Conservation (phyloP, 2,888 invertebrate species). For the Tridacna crocea region DNA sequence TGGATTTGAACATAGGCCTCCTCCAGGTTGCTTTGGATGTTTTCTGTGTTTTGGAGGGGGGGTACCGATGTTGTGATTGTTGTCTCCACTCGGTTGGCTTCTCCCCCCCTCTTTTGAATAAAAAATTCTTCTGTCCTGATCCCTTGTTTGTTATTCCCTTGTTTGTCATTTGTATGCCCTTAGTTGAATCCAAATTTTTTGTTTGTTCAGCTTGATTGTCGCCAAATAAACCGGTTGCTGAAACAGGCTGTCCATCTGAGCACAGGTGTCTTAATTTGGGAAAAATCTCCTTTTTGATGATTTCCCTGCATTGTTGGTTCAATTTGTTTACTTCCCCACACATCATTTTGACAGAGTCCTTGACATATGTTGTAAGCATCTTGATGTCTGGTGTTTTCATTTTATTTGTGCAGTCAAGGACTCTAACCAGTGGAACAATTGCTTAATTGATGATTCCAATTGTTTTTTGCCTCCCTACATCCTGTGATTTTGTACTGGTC, state of each 20-base stretch:
- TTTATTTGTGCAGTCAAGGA: neutral
- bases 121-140: neutral
- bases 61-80: neutral
- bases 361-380: neutral
- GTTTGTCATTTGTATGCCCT: neutral
- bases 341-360: neutral
- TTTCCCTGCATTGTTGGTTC: neutral
- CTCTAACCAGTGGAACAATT: neutral
- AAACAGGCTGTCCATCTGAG: neutral
- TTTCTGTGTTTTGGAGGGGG: neutral
- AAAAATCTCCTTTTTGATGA: neutral
- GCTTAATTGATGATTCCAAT: neutral
- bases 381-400: neutral
- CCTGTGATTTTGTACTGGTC: neutral
- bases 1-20: neutral
- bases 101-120: neutral
- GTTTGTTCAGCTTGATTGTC: neutral
- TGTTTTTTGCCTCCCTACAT: neutral
- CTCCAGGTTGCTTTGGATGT: neutral
- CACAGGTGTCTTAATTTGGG: neutral
- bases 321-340: neutral
- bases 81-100: neutral
- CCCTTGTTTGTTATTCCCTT: too few relatives aligned
- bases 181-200: neutral
- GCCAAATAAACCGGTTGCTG: conserved; percentile 5